These are phyloP conservation scores for Magallana gigas DNA, from an alignment of 1,140 invertebrate genomes.

Conservation along the genomic window DNA sequence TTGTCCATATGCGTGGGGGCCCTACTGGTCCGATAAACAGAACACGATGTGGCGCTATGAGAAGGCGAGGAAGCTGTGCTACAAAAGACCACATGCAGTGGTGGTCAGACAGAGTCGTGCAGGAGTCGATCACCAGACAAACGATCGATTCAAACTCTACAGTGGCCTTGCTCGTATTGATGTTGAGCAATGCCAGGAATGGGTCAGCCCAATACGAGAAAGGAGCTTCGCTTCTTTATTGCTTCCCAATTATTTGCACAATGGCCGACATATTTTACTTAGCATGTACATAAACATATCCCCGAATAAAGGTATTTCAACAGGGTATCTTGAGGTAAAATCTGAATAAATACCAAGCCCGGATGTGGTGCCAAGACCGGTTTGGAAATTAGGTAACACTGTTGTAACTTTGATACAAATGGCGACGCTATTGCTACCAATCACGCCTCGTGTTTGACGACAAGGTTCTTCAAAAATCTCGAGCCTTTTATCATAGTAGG, in stretches of 20 bases:
- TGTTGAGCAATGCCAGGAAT: too few species aligned
- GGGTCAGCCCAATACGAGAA: too few species aligned
- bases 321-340: conserved; percentile 24
- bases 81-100: not conserved
- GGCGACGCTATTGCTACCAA: conserved; percentile 18
- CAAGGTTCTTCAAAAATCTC: conserved; percentile 31
- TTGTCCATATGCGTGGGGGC: conserved; percentile 13
- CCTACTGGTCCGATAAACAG: conserved; percentile 30
- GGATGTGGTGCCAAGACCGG: conserved; percentile 28
- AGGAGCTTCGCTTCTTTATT: not conserved
- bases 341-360: conserved; percentile 14
- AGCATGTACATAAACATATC: conserved; percentile 1
- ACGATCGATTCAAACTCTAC: too few species aligned
- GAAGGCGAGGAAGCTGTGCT: not conserved
- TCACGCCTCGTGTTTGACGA: conserved; percentile 31
- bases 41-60: conserved; percentile 20
- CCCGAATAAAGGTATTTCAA: not conserved
- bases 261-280: conserved; percentile 17
- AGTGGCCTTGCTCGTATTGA: too few species aligned
- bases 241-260: conserved; percentile 15
- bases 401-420: conserved; percentile 34
- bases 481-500: conserved; percentile 33
- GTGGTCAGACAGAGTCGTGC: not conserved
- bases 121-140: not conserved
- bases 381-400: conserved; percentile 27